Conservation (phyloP, 2,888 invertebrate species). For the Conus canariensis region DNA sequence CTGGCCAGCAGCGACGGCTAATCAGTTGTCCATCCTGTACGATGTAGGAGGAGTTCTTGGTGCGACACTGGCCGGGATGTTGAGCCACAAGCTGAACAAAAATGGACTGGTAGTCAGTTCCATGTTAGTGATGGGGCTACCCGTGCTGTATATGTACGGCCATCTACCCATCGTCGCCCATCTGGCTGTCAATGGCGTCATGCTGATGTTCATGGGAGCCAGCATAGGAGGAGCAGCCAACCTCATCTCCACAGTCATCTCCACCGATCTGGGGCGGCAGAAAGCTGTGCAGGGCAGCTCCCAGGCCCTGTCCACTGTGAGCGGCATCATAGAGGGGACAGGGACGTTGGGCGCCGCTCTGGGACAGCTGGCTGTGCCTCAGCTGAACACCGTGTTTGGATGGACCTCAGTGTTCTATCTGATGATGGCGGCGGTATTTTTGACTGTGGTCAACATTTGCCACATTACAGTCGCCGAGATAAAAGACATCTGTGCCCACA, state of each 20-base stretch:
- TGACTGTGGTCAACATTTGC: background rate
- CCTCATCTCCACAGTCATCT: conserved; percentile 80
- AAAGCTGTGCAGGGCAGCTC: conserved; percentile 76
- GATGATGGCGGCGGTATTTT: conserved; percentile 77
- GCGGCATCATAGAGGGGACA: conserved; percentile 81
- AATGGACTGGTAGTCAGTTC: conserved; percentile 76
- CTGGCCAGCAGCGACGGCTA: conserved; percentile 77
- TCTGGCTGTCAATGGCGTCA: conserved; percentile 75
- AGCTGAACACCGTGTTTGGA: conserved; percentile 74
- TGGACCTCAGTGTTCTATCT: conserved; percentile 80
- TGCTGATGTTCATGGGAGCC: conserved; percentile 79
- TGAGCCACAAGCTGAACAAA: conserved; percentile 64
- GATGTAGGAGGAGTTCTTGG: conserved; percentile 81
- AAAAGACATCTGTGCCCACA: background rate
- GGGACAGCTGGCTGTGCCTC: conserved; percentile 79
- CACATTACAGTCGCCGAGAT: background rate
- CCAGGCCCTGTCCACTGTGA: conserved; percentile 80
- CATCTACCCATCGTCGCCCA: conserved; percentile 74
- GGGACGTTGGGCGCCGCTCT: conserved; percentile 80
- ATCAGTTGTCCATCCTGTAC: conserved; percentile 80
- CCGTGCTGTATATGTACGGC: conserved; percentile 70
- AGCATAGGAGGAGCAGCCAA: conserved; percentile 72
- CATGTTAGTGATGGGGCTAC: conserved; percentile 72
- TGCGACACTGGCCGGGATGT: background rate
- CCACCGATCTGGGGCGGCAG: conserved; percentile 79